phyloP scores from a whole-genome alignment of 2,113 vertebrate genomes.

The Salvelinus fontinalis region DNA sequence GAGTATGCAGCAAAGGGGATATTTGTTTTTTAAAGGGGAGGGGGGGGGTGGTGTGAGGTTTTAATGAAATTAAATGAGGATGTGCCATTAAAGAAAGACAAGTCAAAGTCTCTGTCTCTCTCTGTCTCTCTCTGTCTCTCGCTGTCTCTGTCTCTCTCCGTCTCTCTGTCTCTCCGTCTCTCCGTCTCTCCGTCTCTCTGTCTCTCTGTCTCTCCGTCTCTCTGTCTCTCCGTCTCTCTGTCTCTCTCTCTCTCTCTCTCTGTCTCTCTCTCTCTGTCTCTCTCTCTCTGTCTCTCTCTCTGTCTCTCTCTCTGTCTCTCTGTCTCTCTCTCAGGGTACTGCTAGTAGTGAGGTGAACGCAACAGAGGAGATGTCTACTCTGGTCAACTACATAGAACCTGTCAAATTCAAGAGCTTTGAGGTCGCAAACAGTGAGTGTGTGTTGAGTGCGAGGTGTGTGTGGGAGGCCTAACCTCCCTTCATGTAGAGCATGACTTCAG shows the following conservation, averaged over 20 bases:
- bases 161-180: background rate
- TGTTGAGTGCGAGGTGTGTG: background rate
- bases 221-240: no score
- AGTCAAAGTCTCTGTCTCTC: no score
- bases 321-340: constrained; percentile 75
- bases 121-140: background rate
- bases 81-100: no score
- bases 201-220: no score
- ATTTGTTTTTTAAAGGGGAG: no score
- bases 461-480: background rate
- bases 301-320: background rate
- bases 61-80: no score
- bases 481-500: constrained; percentile 1
- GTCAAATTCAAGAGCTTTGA: constrained; percentile 91
- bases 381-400: constrained; percentile 89
- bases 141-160: background rate
- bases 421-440: constrained; percentile 80
- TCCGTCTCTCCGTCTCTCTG: background rate
- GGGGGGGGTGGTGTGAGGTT: no score
- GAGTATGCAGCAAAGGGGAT: no score
- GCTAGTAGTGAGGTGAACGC: constrained; percentile 89
- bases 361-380: constrained; percentile 90
- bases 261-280: background rate
- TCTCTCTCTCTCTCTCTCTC: background rate
- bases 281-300: background rate